A percentile compares a stretch with the other conserved stretches of the same genome.
These are phyloP conservation scores for Thamnophis sirtalis DNA, from an alignment of 2,113 vertebrate genomes.

Conservation along the genomic window DNA sequence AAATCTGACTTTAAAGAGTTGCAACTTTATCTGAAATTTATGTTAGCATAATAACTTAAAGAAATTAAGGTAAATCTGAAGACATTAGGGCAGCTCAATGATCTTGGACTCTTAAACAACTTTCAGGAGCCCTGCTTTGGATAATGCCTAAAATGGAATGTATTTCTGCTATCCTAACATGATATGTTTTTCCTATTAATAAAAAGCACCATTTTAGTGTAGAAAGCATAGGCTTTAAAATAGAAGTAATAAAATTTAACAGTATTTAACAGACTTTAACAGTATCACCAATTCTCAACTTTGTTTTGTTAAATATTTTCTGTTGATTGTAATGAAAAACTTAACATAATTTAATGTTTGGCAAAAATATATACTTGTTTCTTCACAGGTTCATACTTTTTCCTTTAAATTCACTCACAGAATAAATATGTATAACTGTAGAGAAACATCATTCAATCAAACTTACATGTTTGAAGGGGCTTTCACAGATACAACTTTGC, in stretches of 20 bases:
- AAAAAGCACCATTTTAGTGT: background rate
- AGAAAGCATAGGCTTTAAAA: background rate
- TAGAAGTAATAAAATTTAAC: background rate
- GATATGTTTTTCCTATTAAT: background rate
- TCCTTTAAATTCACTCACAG: background rate
- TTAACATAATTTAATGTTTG: background rate
- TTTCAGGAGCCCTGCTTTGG: background rate
- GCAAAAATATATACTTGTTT: background rate
- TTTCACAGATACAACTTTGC: background rate
- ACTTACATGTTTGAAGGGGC: fast-evolving
- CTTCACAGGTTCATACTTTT: background rate
- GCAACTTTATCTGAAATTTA: background rate
- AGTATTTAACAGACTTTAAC: background rate
- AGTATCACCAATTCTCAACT: background rate
- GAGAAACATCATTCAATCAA: background rate
- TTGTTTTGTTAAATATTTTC: background rate
- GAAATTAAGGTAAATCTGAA: background rate
- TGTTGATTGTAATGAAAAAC: fast-evolving
- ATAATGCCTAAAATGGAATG: background rate
- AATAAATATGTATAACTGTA: fast-evolving
- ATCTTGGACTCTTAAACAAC: background rate
- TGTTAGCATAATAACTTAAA: background rate
- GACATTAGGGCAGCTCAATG: background rate
- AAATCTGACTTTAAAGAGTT: background rate
- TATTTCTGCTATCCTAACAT: background rate